A percentile compares a stretch with the other conserved stretches of the same genome.
Evolutionary conservation across 1,140 invertebrate genomes (phyloP).

Genomic region (Pogonognathellus flavescens): DNA sequence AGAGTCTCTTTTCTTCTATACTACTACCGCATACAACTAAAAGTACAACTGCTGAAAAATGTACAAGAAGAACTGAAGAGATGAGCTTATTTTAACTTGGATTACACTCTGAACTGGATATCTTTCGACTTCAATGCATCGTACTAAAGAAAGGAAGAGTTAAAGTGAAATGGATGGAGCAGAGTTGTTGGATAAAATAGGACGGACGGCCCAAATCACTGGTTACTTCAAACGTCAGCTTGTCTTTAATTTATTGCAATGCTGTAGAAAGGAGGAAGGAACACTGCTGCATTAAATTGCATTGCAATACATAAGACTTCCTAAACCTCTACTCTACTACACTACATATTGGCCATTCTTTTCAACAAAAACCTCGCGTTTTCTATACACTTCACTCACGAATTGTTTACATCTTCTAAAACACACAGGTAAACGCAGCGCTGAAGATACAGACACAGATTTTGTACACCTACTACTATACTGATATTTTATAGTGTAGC

Average conservation of each 20-base stretch:
- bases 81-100: constrained; percentile 13
- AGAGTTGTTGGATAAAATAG: constrained; percentile 45
- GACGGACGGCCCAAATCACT: constrained; percentile 54
- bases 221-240: constrained; percentile 56
- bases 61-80: background rate
- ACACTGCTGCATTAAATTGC: background rate
- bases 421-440: no score
- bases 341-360: background rate
- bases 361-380: background rate
- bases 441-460: no score
- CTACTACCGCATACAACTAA: background rate
- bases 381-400: background rate
- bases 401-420: background rate
- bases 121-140: constrained; percentile 25
- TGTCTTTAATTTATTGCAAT: constrained; percentile 58
- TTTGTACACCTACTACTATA: no score
- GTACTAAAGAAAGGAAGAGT: background rate
- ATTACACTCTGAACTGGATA: background rate
- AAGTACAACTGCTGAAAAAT: background rate
- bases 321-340: background rate
- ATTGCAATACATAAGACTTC: background rate
- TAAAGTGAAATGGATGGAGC: constrained; percentile 43
- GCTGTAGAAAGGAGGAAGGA: constrained; percentile 38
- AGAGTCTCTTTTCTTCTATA: constrained; percentile 1
- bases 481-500: no score